A percentile compares a stretch with the other conserved stretches of the same genome.
Evolutionary conservation across 2,113 vertebrate genomes (phyloP).

Genomic region (Trichechus manatus): DNA sequence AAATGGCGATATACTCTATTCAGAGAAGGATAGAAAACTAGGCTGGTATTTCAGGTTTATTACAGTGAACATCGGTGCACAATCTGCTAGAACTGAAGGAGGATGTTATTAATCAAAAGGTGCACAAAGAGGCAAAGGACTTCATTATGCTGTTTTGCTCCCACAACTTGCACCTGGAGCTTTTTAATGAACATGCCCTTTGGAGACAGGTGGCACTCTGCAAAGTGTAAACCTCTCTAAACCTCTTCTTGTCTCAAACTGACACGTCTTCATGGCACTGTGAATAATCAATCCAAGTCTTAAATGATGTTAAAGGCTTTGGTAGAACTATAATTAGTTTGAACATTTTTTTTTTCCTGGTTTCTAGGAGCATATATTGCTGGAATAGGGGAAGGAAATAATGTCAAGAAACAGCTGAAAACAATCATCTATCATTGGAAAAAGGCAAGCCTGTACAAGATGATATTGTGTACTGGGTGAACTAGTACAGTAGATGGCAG

Average conservation of each 20-base stretch:
- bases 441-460: background rate
- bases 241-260: conserved; percentile 48
- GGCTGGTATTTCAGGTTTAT: background rate
- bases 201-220: conserved; percentile 54
- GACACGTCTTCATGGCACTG: background rate
- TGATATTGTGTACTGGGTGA: fast-evolving
- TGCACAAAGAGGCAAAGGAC: conserved; percentile 44
- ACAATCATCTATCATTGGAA: background rate
- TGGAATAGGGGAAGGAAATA: conserved; percentile 45
- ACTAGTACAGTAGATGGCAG: conserved; percentile 86
- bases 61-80: background rate
- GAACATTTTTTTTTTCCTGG: background rate
- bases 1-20: conserved; percentile 40
- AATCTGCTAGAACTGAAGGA: conserved; percentile 59
- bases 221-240: conserved; percentile 58
- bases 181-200: conserved; percentile 26
- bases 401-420: conserved; percentile 51
- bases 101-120: conserved; percentile 71
- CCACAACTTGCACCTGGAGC: background rate
- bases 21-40: background rate
- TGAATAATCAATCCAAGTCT: conserved; percentile 66
- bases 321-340: conserved; percentile 3
- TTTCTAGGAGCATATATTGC: background rate
- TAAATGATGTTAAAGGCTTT: conserved; percentile 46
- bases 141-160: conserved; percentile 66